phyloP scores from a whole-genome alignment of 2,888 invertebrate species.

The Heliconius ethilla region DNA sequence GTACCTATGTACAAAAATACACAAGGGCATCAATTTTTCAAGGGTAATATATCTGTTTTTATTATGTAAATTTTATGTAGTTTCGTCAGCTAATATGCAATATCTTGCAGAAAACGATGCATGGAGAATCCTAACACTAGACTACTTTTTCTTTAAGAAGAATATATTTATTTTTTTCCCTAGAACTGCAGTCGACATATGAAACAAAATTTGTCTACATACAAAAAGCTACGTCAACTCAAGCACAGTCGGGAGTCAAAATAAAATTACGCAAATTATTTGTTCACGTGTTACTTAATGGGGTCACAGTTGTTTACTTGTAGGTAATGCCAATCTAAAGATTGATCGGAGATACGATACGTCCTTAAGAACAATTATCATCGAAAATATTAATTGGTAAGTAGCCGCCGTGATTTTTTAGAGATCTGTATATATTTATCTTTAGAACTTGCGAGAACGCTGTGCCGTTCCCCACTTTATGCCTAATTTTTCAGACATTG shows the following conservation, averaged over 20 bases:
- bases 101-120: too few species aligned
- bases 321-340: constrained; percentile 20
- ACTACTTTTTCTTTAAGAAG: too few species aligned
- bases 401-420: neutral
- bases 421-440: neutral
- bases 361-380: constrained; percentile 28
- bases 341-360: constrained; percentile 21
- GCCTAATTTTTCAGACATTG: too few species aligned
- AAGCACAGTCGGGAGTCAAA: neutral
- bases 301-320: constrained; percentile 29
- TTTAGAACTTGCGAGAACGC: neutral
- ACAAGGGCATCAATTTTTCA: too few species aligned
- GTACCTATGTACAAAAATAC: too few species aligned
- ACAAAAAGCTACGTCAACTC: neutral
- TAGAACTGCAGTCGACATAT: too few species aligned
- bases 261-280: constrained; percentile 7
- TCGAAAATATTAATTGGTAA: constrained; percentile 5
- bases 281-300: constrained; percentile 15
- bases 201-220: neutral
- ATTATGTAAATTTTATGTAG: too few species aligned
- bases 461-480: neutral
- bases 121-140: too few species aligned
- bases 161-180: too few species aligned
- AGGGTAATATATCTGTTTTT: too few species aligned
- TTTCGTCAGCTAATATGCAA: too few species aligned